A percentile compares a stretch with the other conserved stretches of the same genome.
Evolutionary conservation across 2,888 invertebrate species (phyloP).

Genomic region (Agrochola lychnidis): DNA sequence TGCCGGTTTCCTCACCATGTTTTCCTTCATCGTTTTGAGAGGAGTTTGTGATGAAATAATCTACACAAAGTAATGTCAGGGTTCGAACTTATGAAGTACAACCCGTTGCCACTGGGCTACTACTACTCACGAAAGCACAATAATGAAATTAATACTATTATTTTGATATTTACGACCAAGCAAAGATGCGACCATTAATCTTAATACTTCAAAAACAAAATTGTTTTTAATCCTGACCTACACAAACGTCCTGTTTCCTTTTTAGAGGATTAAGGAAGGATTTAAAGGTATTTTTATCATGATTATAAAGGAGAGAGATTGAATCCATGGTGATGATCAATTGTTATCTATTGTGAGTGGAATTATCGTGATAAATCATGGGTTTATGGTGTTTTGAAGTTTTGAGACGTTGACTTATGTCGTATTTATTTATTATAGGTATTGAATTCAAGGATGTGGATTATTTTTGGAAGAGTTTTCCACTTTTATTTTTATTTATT

Average conservation of each 20-base stretch:
- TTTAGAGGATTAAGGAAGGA: slow-evolving; percentile 36
- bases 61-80: too few relatives aligned
- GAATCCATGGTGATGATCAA: slow-evolving; percentile 18
- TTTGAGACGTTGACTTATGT: neutral
- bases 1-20: too few relatives aligned
- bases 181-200: slow-evolving; percentile 2
- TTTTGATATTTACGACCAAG: neutral
- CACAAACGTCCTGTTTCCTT: slow-evolving; percentile 42
- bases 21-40: too few relatives aligned
- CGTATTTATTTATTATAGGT: neutral
- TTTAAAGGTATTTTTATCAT: slow-evolving; percentile 41
- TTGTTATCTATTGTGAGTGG: slow-evolving; percentile 24
- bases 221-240: slow-evolving; percentile 58
- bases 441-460: neutral
- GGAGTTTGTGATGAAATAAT: too few relatives aligned
- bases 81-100: too few relatives aligned
- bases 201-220: slow-evolving; percentile 21
- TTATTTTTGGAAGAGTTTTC: neutral
- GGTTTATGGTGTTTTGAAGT: slow-evolving; percentile 34
- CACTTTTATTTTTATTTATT: neutral
- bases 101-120: too few relatives aligned
- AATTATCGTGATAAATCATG: slow-evolving; percentile 23
- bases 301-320: slow-evolving; percentile 11
- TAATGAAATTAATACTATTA: neutral
- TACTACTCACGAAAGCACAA: neutral